A percentile compares a stretch with the other conserved stretches of the same genome.
Evolutionary conservation across 2,797 vertebrate genomes (phyloP).

Genomic region (Galagoides demidoff): DNA sequence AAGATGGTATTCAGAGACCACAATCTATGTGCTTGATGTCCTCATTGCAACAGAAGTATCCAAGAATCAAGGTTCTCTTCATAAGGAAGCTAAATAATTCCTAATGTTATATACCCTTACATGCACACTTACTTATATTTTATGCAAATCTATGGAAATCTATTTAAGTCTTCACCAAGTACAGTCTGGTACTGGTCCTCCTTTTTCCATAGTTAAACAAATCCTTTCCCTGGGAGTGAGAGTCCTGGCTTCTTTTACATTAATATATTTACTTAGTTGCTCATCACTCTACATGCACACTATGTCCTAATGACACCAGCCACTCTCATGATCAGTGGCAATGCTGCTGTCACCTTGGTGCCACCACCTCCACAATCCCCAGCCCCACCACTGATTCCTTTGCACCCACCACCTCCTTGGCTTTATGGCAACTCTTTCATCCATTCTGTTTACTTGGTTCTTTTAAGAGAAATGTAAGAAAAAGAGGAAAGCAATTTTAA

Average conservation of each 20-base stretch:
- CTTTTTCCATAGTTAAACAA: neutral
- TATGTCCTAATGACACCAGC: neutral
- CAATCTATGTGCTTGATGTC: neutral
- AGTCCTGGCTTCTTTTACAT: neutral
- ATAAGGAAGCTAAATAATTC: neutral
- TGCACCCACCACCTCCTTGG: fast-evolving
- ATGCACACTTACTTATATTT: neutral
- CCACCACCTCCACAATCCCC: neutral
- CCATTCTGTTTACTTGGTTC: fast-evolving
- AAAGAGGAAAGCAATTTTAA: neutral
- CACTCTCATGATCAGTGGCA: neutral
- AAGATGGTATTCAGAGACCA: neutral
- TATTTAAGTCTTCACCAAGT: neutral
- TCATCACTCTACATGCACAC: fast-evolving
- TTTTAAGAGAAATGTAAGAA: neutral
- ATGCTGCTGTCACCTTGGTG: fast-evolving
- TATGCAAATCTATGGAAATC: neutral
- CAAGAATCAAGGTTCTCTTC: neutral
- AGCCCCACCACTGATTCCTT: neutral
- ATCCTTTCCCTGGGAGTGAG: neutral
- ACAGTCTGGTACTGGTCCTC: neutral
- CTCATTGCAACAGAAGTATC: neutral
- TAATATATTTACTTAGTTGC: neutral
- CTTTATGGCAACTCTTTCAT: neutral
- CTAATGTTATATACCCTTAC: neutral